A percentile compares a stretch with the other conserved stretches of the same genome.
These are phyloP conservation scores for Rhopalosiphum nymphaeae DNA, from an alignment of 2,888 invertebrate species.

Conservation along the genomic window DNA sequence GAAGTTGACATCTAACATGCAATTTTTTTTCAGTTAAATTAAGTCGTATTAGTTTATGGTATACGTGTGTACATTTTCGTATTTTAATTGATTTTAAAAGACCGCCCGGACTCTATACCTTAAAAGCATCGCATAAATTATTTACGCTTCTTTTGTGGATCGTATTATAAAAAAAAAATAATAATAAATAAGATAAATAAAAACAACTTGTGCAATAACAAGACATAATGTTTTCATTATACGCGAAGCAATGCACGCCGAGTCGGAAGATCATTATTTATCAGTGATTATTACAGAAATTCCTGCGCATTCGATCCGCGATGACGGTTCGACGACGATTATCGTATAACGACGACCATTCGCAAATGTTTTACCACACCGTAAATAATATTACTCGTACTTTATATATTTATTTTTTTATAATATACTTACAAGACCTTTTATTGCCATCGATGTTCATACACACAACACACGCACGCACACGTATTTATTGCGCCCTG, in stretches of 20 bases:
- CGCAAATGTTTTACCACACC: neutral
- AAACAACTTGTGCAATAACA: neutral
- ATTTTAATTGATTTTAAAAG: neutral
- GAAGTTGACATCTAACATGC: neutral
- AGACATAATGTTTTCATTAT: neutral
- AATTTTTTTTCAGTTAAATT: neutral
- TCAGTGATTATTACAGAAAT: slow-evolving; percentile 21
- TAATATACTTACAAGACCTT: slow-evolving; percentile 6
- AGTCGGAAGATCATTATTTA: neutral
- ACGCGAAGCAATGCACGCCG: neutral
- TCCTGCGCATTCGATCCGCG: neutral
- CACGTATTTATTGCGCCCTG: neutral
- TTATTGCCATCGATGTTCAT: slow-evolving; percentile 26
- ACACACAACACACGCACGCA: no score
- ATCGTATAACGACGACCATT: neutral
- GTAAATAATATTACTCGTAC: neutral
- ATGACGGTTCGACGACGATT: neutral
- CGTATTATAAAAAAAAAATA: neutral
- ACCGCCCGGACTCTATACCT: neutral
- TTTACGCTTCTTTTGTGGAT: neutral
- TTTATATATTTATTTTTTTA: neutral
- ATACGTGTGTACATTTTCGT: neutral
- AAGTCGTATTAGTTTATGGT: neutral
- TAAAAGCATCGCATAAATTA: neutral
- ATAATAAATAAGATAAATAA: neutral